These are phyloP conservation scores for Platygyra sinensis DNA, from an alignment of 64 coral and sea anemone species.

Conservation along the genomic window DNA sequence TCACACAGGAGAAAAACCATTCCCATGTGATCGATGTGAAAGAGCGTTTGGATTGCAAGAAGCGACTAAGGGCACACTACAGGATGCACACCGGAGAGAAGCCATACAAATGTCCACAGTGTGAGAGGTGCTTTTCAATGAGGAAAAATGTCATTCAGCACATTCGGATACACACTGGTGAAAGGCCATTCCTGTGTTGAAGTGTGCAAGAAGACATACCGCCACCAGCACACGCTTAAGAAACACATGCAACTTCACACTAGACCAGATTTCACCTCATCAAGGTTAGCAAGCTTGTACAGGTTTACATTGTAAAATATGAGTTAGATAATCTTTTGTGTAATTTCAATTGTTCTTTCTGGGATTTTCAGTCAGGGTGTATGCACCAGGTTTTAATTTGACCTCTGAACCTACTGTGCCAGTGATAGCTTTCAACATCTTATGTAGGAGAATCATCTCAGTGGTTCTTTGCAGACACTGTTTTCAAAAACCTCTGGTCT, in stretches of 20 bases:
- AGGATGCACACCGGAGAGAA: conserved; percentile 55
- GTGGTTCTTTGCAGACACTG: too few species aligned
- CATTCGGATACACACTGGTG: conserved; percentile 37
- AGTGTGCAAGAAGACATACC: conserved; percentile 31
- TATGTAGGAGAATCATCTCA: too few species aligned
- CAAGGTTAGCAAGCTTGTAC: background rate
- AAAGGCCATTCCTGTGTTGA: conserved; percentile 32
- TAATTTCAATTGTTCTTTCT: too few species aligned
- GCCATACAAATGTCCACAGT: conserved; percentile 36
- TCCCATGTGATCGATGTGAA: conserved; percentile 29
- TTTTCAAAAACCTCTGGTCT: too few species aligned
- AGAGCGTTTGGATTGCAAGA: conserved; percentile 39
- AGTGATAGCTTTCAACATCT: too few species aligned
- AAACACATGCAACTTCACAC: conserved; percentile 32
- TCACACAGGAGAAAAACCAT: conserved; percentile 64
- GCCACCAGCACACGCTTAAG: conserved; percentile 40
- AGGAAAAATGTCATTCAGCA: conserved; percentile 34
- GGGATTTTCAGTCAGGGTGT: too few species aligned
- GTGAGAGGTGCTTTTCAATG: conserved; percentile 33
- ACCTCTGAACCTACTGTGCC: too few species aligned
- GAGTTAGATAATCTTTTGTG: background rate
- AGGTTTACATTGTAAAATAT: background rate
- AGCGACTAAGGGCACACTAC: conserved; percentile 5
- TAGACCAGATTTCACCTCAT: background rate
- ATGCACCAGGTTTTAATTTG: too few species aligned